Evolutionary conservation across 1,140 invertebrate species (phyloP), one percentile per base, ranked within the genome.

Genomic region (Drosophila sucinea): DNA sequence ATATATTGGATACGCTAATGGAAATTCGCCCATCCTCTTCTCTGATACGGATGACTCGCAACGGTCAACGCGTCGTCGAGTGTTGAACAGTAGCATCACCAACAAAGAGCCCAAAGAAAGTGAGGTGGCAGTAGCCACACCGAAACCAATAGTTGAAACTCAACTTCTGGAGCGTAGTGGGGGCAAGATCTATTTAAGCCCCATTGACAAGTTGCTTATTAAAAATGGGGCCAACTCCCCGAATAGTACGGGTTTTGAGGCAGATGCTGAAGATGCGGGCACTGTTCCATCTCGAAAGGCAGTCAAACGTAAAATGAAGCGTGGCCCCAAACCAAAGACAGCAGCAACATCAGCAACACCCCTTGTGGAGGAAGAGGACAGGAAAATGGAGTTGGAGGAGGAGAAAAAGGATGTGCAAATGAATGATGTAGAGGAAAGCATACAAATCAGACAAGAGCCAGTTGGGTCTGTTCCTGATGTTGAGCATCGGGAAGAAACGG

Each of bases 1-100:
- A 56, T 90, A 90, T 54, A 90, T 90, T 61, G 84, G 85, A n/a
- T 87, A 66, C 61, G 60, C 58, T 23, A 86, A 86, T 27, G 82
- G 81, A 51, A 85, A 86, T 17, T 79, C 75, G 11, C 74, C 79
- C 27, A 66, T 63, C 23, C 67, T 82, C 11, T 30, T 67, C 6
- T 61, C 69, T 11, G 70, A 78, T 3, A 68, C 67, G 32, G 68
- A 65, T 44, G 84, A 89, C 55, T 68, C 65, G 29, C 35, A 67
- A 25, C 79, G 83, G n/a, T 58, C 72, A 30, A 87, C 79, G 6
- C 76, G 83, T 54, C 60, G 83, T 3, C 83, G 83, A 40, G 35
- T 8, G n/a, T 30, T 66, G 0, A 79, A 65, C 61, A 67, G 27
- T 51, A 81, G 63, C 33, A 66, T 47, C 64, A 66, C 54, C 60